These are phyloP conservation scores for Zaprionus lineosus DNA, from an alignment of 2,888 invertebrate species.

Conservation along the genomic window DNA sequence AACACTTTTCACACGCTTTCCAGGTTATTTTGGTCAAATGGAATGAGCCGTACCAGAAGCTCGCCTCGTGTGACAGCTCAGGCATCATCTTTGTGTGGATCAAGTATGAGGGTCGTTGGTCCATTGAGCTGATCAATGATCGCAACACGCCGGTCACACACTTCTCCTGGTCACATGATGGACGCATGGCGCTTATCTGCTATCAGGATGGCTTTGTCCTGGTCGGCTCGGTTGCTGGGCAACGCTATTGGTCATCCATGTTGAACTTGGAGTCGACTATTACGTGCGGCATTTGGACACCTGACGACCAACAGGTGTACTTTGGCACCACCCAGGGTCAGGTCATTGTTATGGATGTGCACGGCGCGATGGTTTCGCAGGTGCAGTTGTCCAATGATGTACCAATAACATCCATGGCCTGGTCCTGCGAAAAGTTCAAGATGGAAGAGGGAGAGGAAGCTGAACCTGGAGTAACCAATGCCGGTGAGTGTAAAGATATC, in stretches of 20 bases:
- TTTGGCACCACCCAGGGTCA: conserved; percentile 97
- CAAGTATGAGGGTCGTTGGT: conserved; percentile 99
- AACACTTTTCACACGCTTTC: no score
- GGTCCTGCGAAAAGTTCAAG: conserved; percentile 99
- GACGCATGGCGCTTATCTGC: conserved; percentile 98
- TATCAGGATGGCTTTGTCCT: conserved; percentile 99
- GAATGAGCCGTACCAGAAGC: conserved; percentile 99
- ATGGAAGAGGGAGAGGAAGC: conserved; percentile 96
- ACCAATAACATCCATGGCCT: conserved; percentile 95
- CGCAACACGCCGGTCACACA: conserved; percentile 98
- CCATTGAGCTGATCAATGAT: conserved; percentile 99
- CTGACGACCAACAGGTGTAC: conserved; percentile 98
- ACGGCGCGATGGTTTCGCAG: conserved; percentile 97
- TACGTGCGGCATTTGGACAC: conserved; percentile 98
- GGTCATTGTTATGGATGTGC: conserved; percentile 98
- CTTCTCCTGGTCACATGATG: conserved; percentile 99
- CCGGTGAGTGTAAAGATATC: conserved; percentile 73
- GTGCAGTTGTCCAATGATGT: conserved; percentile 93
- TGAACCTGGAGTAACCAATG: conserved; percentile 85
- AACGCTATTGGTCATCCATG: conserved; percentile 99
- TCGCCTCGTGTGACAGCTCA: conserved; percentile 98
- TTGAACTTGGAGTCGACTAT: conserved; percentile 96
- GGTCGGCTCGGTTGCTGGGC: conserved; percentile 98
- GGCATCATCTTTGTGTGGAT: conserved; percentile 99
- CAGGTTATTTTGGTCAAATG: conserved; percentile 95